Evolutionary conservation across 2,888 invertebrate species (phyloP), one percentile per base, ranked within the genome.

Genomic region (Leptinotarsa haldemani): DNA sequence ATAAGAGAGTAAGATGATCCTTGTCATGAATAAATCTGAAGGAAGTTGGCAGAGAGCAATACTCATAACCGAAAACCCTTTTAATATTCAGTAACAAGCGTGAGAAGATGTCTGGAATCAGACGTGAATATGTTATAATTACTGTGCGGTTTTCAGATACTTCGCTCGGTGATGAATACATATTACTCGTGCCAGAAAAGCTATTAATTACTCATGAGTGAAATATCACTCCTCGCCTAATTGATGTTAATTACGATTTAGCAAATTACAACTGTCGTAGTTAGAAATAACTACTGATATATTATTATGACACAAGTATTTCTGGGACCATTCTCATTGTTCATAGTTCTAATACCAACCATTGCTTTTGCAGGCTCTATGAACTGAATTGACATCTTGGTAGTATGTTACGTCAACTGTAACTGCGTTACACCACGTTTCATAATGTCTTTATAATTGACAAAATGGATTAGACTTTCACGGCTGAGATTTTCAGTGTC

Each of bases 161-260:
- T 56, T 4, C 22, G 56, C 56, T 20, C 3, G 22, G 56, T 56
- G 22, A 56, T 56, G 56, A 56, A 56, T 56, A 13, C 22, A 22
- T 56, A 16, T 3, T 22, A 22, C 9, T 40, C 9, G 9, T 25
- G 56, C 22, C 9, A 13, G 22, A 22, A 56, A 22, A 56, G 22
- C 22, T 15, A 56, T 56, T 13, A 56, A 56, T 56, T 13, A 56
- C 22, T 56, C 20, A 4, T 16, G 22, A 22, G 56, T 56, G 56
- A 56, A 56, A 56, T 56, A 56, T 56, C 22, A 22, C 56, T 56
- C 13, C 56, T 20, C 13, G 56, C 13, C 1, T 22, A 56, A 56
- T 56, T 56, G 56, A 56, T 22, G 56, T 56, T 56, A 25, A 56
- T 25, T 56, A 56, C 22, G 22, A 56, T 56, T 22, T 15, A 22